Evolutionary conservation across 2,113 vertebrate genomes (phyloP).

Genomic region (Entelurus aequoreus): DNA sequence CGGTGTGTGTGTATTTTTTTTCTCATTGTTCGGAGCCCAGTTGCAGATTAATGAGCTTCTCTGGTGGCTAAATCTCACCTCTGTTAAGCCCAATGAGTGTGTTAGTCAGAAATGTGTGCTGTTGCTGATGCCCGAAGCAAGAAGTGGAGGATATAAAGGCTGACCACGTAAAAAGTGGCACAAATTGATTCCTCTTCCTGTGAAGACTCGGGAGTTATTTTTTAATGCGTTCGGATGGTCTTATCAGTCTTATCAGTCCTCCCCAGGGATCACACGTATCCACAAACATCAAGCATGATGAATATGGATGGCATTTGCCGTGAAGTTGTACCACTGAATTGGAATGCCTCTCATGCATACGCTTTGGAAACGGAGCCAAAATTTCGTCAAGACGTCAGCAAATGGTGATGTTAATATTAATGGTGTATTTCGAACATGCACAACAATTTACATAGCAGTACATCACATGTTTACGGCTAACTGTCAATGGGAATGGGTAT

Average conservation of each 20-base stretch:
- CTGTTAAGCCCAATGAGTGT: background rate
- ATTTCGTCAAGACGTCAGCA: too few relatives aligned
- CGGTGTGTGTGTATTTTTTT: conserved; percentile 3
- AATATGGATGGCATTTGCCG: too few relatives aligned
- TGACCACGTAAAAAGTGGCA: conserved; percentile 39
- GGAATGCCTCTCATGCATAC: too few relatives aligned
- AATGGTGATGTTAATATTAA: too few relatives aligned
- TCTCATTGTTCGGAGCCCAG: conserved; percentile 1
- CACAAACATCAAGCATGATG: conserved; percentile 6
- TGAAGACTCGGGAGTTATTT: conserved; percentile 35
- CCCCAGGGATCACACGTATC: conserved; percentile 24
- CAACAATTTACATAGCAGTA: too few relatives aligned
- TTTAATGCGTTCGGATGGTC: conserved; percentile 21
- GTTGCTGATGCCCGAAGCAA: conserved; percentile 30
- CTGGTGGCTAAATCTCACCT: background rate
- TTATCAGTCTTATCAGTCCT: conserved; percentile 45
- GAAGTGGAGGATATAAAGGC: conserved; percentile 50
- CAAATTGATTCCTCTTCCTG: conserved; percentile 59
- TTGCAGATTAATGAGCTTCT: conserved; percentile 57
- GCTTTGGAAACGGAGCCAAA: too few relatives aligned
- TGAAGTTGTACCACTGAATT: too few relatives aligned
- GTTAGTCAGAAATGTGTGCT: background rate
- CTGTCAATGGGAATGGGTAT: too few relatives aligned
- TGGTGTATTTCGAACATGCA: too few relatives aligned
- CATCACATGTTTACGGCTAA: too few relatives aligned